phyloP scores from a whole-genome alignment of 35 echinoderm and acorn worm genomes.

The Acanthaster planci region DNA sequence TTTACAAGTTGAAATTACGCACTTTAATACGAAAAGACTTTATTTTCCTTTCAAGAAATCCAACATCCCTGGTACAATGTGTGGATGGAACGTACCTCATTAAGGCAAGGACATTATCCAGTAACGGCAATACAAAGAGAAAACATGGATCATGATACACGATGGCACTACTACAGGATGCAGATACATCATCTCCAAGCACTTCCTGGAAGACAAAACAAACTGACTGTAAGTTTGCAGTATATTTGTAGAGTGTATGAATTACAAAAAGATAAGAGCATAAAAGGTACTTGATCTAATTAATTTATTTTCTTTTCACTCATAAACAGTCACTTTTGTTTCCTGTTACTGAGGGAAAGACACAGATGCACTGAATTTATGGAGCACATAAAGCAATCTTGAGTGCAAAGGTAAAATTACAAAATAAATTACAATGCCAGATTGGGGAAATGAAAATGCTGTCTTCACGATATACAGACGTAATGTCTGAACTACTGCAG shows the following conservation, averaged over 20 bases:
- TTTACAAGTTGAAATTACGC: no score
- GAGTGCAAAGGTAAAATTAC: no score
- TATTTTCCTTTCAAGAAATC: background rate
- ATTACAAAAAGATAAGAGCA: background rate
- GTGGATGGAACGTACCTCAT: slow-evolving; percentile 50
- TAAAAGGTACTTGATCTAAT: background rate
- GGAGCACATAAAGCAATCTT: background rate
- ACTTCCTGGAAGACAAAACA: slow-evolving; percentile 62
- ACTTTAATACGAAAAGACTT: no score
- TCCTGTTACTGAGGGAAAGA: background rate
- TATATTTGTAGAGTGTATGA: background rate
- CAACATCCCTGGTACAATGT: background rate
- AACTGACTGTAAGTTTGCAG: background rate
- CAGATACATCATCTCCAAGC: slow-evolving; percentile 64
- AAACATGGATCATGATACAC: slow-evolving; percentile 75
- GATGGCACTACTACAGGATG: slow-evolving; percentile 55
- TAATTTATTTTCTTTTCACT: background rate
- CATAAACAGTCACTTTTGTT: background rate
- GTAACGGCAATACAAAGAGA: slow-evolving; percentile 60
- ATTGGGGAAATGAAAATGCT: no score
- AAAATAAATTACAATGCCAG: no score
- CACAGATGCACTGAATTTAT: background rate
- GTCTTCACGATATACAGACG: no score
- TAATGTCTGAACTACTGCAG: no score
- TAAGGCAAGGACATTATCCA: slow-evolving; percentile 77